A percentile compares a stretch with the other conserved stretches of the same genome.
Conservation (phyloP, 1,140 invertebrate species). For the Antheraea pernyi region DNA sequence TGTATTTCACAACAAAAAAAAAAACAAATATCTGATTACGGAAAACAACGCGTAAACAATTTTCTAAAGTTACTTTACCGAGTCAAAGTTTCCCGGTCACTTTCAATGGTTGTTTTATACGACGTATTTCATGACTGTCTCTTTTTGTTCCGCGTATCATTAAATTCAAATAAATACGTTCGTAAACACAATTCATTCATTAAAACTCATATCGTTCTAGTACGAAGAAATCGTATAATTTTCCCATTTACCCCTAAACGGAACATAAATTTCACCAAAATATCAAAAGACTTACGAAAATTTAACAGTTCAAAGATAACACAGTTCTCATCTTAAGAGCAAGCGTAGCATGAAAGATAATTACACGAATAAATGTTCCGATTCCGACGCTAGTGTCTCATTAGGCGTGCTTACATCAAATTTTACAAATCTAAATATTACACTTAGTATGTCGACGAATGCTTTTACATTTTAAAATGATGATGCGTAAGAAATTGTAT, state of each 20-base stretch:
- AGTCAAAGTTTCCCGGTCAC: too few relatives aligned
- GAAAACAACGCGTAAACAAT: too few relatives aligned
- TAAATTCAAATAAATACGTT: background rate
- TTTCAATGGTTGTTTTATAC: too few relatives aligned
- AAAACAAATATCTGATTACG: too few relatives aligned
- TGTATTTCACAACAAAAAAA: too few relatives aligned
- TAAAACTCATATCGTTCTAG: background rate
- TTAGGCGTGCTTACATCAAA: constrained; percentile 6
- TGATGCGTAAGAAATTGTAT: background rate
- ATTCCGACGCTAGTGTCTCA: constrained; percentile 11
- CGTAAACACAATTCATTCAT: background rate
- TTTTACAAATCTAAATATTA: background rate
- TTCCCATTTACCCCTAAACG: background rate
- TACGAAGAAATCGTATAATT: background rate
- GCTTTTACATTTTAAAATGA: constrained; percentile 4
- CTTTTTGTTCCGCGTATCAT: background rate
- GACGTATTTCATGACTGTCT: background rate
- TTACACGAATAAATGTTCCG: constrained; percentile 25
- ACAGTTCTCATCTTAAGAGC: constrained; percentile 6
- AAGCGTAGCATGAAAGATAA: constrained; percentile 26
- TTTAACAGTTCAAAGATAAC: constrained; percentile 17
- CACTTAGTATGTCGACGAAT: background rate
- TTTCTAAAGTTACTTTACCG: too few relatives aligned
- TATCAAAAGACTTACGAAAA: constrained; percentile 12
- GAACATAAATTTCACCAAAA: constrained; percentile 21